A percentile compares a stretch with the other conserved stretches of the same genome.
These are phyloP conservation scores for Odontamblyopus rebecca DNA, from an alignment of 2,797 vertebrate species.

Conservation along the genomic window DNA sequence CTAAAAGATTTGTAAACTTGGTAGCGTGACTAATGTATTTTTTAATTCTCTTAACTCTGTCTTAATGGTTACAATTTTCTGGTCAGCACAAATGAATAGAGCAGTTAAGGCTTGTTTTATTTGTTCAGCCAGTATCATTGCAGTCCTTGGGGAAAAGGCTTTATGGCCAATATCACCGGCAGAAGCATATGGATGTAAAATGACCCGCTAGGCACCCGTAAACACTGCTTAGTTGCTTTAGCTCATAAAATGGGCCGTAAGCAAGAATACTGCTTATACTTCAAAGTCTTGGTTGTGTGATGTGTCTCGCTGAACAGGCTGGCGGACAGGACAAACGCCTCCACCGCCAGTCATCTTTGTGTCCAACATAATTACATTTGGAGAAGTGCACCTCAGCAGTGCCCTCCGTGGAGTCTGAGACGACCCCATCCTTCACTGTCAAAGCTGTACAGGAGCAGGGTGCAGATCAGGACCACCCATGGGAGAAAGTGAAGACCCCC, in stretches of 20 bases:
- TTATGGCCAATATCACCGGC: slow-evolving; percentile 37
- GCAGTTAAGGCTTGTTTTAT: slow-evolving; percentile 2
- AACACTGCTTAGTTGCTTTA: not conserved
- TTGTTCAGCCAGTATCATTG: slow-evolving; percentile 27
- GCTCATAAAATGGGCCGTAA: not conserved
- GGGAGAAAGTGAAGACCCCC: slow-evolving; percentile 14
- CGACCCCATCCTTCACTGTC: slow-evolving; percentile 11
- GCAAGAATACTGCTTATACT: slow-evolving; percentile 3
- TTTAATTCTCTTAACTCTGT: not conserved
- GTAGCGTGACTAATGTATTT: too few relatives aligned
- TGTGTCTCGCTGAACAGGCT: not conserved
- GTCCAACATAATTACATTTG: slow-evolving; percentile 9
- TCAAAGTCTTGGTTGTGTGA: not conserved
- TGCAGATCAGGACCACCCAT: slow-evolving; percentile 5
- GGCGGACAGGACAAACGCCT: slow-evolving; percentile 13
- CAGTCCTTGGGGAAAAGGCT: slow-evolving; percentile 23
- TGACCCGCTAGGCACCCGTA: slow-evolving; percentile 6
- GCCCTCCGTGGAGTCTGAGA: slow-evolving; percentile 6
- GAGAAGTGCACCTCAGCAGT: not conserved
- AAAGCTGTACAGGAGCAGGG: slow-evolving; percentile 5
- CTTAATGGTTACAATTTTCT: not conserved
- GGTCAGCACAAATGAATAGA: slow-evolving; percentile 7
- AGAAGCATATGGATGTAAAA: slow-evolving; percentile 10
- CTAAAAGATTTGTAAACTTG: too few relatives aligned
- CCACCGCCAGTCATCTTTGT: slow-evolving; percentile 33